Evolutionary conservation across 2,113 vertebrate species (phyloP), one percentile per base, ranked within the genome.

Genomic region (Alouatta palliata): DNA sequence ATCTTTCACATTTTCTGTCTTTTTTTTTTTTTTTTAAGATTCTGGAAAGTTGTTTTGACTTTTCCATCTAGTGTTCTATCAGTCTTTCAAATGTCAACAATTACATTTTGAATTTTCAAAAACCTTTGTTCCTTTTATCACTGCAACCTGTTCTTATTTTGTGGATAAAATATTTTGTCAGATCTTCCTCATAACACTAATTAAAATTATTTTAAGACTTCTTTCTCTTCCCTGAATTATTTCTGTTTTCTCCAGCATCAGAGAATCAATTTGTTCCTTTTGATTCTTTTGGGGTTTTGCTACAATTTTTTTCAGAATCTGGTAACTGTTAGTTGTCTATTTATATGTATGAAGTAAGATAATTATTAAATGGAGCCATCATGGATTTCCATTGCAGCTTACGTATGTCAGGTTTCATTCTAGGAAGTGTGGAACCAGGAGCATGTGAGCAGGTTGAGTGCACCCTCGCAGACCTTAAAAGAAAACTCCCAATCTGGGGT

Each of bases 1-100:
- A 87, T 56, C 23, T 56, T 96, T 96, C 45, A 58, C 17, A 83
- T 89, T 89, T 94, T 92, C 21, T 77, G 37, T 70, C 52, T 54
- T 2, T 64, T 70, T 94, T 40, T 82, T n/a, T 9, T 64, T 87
- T 93, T 75, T 87, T 75, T 30, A 11, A 35, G 61, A 95, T 73
- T 70, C 30, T 88, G 45, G n/a, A 76, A 96, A 73, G 19, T 43
- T 86, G 68, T n/a, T 9, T 92, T 95, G 27, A 82, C 30, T 93
- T 64, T 76, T 95, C 68, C 16, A 52, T 90, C 35, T 86, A 66
- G 40, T n/a, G 47, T 75, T 81, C 16, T 40, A 68, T 77, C 71
- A 58, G 68, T 20, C 3, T 97, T 96, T 82, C 37, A 92, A 77
- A 86, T 94, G 58, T 54, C 52, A 91, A 82, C n/a, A 95, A 75